A percentile compares a stretch with the other conserved stretches of the same genome.
These are phyloP conservation scores for Daktulosphaira vitifoliae DNA, from an alignment of 1,140 invertebrate genomes.

Conservation along the genomic window DNA sequence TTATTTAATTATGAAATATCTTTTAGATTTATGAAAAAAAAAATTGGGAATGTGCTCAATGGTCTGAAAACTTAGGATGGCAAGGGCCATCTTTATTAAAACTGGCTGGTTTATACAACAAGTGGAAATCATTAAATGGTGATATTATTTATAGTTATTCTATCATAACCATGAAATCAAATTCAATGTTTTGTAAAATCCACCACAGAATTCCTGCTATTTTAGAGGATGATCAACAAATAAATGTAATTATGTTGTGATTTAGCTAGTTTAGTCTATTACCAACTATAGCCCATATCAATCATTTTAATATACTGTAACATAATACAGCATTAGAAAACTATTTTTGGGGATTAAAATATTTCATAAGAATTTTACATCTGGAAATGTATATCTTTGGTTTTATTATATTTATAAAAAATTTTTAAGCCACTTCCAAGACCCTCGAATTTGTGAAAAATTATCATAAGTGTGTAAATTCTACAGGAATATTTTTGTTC, in stretches of 20 bases:
- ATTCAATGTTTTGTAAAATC: slow-evolving; percentile 57
- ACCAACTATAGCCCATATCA: too few species aligned
- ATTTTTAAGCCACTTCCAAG: too few species aligned
- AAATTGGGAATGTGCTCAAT: slow-evolving; percentile 47
- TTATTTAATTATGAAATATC: too few species aligned
- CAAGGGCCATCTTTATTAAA: slow-evolving; percentile 56
- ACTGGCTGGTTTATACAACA: slow-evolving; percentile 69
- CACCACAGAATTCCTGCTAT: slow-evolving; percentile 75
- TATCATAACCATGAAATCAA: slow-evolving; percentile 68
- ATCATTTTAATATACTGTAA: not conserved
- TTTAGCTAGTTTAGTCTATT: too few species aligned
- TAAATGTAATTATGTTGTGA: slow-evolving; percentile 47
- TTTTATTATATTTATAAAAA: too few species aligned
- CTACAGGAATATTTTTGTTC: too few species aligned
- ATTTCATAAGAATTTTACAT: not conserved
- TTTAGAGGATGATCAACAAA: slow-evolving; percentile 57
- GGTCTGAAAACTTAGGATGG: slow-evolving; percentile 50
- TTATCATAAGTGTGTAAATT: too few species aligned
- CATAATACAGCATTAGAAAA: not conserved
- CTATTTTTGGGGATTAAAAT: too few species aligned
- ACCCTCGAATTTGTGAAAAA: too few species aligned
- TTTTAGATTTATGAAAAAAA: slow-evolving; percentile 51
- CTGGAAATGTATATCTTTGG: too few species aligned
- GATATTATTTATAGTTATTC: slow-evolving; percentile 61
- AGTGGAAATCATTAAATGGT: slow-evolving; percentile 50